Conservation (phyloP, 2,888 invertebrate genomes). For the Polietes domitor region DNA sequence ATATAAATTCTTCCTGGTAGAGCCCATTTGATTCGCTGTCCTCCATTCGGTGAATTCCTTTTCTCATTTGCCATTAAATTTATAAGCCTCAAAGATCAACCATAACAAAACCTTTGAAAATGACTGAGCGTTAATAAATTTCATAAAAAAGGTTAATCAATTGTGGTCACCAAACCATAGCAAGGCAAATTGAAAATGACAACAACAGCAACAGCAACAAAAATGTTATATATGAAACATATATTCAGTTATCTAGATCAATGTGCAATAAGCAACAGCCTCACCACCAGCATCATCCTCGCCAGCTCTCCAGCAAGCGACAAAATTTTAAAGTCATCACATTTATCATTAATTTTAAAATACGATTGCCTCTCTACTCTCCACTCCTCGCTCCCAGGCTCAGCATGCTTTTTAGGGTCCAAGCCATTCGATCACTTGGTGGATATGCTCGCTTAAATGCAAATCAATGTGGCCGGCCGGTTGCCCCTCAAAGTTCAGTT, state of each 20-base stretch:
- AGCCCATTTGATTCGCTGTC: background rate
- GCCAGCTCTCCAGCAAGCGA: conserved; percentile 49
- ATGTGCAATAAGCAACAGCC: background rate
- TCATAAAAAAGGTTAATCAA: conserved; percentile 66
- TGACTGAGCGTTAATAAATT: conserved; percentile 64
- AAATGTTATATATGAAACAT: conserved; percentile 48
- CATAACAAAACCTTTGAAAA: conserved; percentile 47
- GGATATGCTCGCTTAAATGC: background rate
- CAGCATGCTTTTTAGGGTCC: too few species aligned
- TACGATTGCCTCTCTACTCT: background rate
- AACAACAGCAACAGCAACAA: conserved; percentile 36
- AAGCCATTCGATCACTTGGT: background rate
- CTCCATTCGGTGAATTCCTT: background rate
- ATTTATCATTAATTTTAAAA: conserved; percentile 62
- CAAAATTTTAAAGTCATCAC: conserved; percentile 67
- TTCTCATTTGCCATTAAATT: conserved; percentile 24
- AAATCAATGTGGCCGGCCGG: background rate
- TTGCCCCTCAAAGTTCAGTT: too few species aligned
- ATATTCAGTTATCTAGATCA: conserved; percentile 66
- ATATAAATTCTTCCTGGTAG: background rate
- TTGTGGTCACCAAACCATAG: conserved; percentile 56
- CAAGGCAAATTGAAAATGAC: conserved; percentile 30
- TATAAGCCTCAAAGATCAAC: conserved; percentile 36
- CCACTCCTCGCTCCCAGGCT: too few species aligned
- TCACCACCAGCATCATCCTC: background rate